Conservation (phyloP, 2,888 invertebrate genomes). For the Nemapogon koenigi region DNA sequence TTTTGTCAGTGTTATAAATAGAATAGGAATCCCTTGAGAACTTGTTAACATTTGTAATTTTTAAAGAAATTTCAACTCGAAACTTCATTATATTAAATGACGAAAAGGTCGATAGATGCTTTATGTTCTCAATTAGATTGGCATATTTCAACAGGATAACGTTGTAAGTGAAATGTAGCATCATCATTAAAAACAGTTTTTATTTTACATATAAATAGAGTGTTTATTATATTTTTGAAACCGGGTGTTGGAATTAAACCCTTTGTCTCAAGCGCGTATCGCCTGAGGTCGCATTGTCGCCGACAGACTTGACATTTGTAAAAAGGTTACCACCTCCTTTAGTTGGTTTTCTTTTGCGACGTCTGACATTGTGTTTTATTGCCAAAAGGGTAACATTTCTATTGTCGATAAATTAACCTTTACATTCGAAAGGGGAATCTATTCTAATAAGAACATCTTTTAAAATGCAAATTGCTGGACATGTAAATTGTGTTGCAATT, state of each 20-base stretch:
- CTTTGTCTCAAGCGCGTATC: slow-evolving; percentile 58
- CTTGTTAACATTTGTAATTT: no score
- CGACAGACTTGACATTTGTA: slow-evolving; percentile 55
- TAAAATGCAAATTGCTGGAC: background rate
- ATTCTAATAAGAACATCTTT: background rate
- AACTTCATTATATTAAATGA: no score
- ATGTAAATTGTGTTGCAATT: slow-evolving; percentile 2
- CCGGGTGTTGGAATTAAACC: slow-evolving; percentile 35
- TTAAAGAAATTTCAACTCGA: no score
- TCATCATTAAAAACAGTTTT: no score
- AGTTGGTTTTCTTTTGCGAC: slow-evolving; percentile 50
- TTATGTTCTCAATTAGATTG: no score
- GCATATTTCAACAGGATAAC: no score
- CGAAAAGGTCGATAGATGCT: no score
- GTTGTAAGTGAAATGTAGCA: no score
- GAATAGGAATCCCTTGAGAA: no score
- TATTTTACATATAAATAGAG: no score
- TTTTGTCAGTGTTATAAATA: no score
- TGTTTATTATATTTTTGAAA: no score
- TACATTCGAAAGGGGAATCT: slow-evolving; percentile 9
- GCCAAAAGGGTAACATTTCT: slow-evolving; percentile 47
- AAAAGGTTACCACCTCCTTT: slow-evolving; percentile 55
- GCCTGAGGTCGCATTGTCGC: slow-evolving; percentile 31
- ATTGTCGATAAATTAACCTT: slow-evolving; percentile 42
- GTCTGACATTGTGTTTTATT: slow-evolving; percentile 44